Evolutionary conservation across 2,113 vertebrate genomes (phyloP), one percentile per base, ranked within the genome.

Genomic region (Saiga tatarica): DNA sequence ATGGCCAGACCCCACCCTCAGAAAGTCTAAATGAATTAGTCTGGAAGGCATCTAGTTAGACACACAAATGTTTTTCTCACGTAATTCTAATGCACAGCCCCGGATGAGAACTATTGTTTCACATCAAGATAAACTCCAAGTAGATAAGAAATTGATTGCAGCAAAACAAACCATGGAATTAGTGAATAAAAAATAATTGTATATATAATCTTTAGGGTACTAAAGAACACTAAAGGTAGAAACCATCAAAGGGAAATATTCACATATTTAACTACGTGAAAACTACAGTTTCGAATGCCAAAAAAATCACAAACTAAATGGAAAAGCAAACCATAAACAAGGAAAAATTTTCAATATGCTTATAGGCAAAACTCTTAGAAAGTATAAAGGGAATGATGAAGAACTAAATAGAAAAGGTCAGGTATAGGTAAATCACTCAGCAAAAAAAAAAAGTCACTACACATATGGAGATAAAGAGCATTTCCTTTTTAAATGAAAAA

Each of bases 151-250:
- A 62, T 47, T 57, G 60, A 55, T 62, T 78, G 21, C 30, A 21
- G 52, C 92, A 74, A 30, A 55, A 87, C 25, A 94, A 86, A n/a
- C 0, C 17, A 42, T 42, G 19, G 17, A 64, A 93, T 88, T 93
- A 91, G 36, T 86, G 25, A 97, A 52, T 84, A 89, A 97, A 93
- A 92, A 59, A 47, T 23, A 92, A 83, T 67, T 53, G 36, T 50
- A 53, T 30, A 47, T 45, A 19, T 42, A 86, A 87, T 92, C 30
- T 52, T 76, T 47, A 26, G n/a, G 3, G 33, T 55, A n/a, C 13
- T 86, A 47, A 64, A 86, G 76, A 88, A 82, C 13, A 79, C 17
- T 53, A 81, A 42, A 71, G 52, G 16, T 30, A 85, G 78, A 86
- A 94, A 96, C 6, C 6, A 17, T 28, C 28, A 74, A 67, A 89